Base-by-base conservation (phyloP, 2,797 vertebrate genomes). In the Esox masquinongy region DNA sequence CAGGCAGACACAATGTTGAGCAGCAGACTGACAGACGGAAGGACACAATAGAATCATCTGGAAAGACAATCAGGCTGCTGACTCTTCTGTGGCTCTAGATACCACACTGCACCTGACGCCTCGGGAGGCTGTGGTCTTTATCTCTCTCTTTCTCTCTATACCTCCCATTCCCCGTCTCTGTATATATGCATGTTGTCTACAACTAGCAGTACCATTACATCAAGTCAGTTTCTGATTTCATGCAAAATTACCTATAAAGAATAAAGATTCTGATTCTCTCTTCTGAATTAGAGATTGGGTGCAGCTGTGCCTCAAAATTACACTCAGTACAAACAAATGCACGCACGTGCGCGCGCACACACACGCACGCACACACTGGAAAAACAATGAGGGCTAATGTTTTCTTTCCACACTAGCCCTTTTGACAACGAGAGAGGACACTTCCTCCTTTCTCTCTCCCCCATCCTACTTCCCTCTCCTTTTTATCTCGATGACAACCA, bases 381-480 rank as follows among this genome's bases (percentile, higher is more conserved):
- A 26, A 51, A n/a, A 50, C 24, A 68, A 5, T 53, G 49, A 71
- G 17, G 49, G 17, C 70, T 71, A 29, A 53, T 53, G 49, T 19
- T 71, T 71, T 53, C 26, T 12, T 31, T 8, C 16, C 2, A 70
- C 47, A 71, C 7, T 53, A 17, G 16, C 49, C 24, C 69, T 71
- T 51, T 53, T 5, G 26, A 53, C 26, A n/a, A 31, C 2, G 64
- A 71, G 69, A 24, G 56, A 61, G 72, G 76, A 84, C 80, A 85
- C 83, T 85, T 88, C 85, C 82, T 83, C 75, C 75, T 85, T 78
- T 77, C 77, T 73, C 77, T 77, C 47, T 26, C 43, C 64, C 31
- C 29, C 51, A 34, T 75, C 49, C 68, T 49, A 49, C 53, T 56
- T 8, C 31, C 31, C 36, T 72, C 49, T 59, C 73, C 61, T 76